Conservation (phyloP, 2,113 vertebrate species). For the Daubentonia madagascariensis region DNA sequence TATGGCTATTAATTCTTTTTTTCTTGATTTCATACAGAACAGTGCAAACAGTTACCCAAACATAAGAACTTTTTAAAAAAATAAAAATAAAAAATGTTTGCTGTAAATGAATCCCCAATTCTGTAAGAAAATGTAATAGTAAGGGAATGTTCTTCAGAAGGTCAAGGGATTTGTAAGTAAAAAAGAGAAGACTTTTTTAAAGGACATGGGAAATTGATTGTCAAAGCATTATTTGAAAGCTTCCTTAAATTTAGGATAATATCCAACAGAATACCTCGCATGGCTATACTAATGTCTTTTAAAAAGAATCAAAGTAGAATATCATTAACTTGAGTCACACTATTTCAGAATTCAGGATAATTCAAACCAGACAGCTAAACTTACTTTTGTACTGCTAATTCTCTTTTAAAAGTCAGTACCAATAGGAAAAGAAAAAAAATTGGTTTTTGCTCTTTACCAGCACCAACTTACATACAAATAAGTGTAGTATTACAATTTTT, state of each 20-base stretch:
- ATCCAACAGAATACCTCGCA: conserved; percentile 17
- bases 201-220: neutral
- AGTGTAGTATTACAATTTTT: neutral
- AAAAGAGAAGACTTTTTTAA: neutral
- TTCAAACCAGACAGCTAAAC: conserved; percentile 26
- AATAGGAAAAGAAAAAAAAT: neutral
- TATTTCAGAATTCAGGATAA: conserved; percentile 17
- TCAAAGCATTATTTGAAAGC: neutral
- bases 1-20: conserved; percentile 11
- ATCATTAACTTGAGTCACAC: conserved; percentile 24
- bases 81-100: neutral
- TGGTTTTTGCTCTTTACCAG: neutral
- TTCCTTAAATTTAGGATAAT: neutral
- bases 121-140: neutral
- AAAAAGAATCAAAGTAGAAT: conserved; percentile 40
- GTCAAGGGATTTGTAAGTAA: neutral
- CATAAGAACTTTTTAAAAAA: neutral
- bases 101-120: neutral
- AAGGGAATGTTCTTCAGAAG: neutral
- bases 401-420: neutral
- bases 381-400: neutral
- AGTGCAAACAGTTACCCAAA: neutral
- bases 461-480: neutral
- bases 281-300: neutral
- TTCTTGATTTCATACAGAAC: conserved; percentile 26